Evolutionary conservation across 2,113 vertebrate genomes (phyloP), one percentile per base, ranked within the genome.

Genomic region (Ammodytes marinus): DNA sequence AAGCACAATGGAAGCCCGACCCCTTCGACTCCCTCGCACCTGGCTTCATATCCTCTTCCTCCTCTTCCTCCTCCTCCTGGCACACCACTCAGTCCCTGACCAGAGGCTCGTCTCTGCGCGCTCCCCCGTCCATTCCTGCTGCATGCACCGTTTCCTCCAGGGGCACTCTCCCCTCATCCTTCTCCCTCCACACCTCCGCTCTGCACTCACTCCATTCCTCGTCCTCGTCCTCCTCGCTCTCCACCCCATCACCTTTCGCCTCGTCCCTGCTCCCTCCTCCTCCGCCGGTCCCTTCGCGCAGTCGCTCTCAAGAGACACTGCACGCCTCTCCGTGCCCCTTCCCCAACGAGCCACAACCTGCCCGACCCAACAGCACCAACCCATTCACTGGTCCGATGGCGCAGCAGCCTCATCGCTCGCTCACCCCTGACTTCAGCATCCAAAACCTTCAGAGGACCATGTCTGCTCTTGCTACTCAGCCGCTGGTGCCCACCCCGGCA

Each of bases 21-120:
- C 96, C 96, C 87, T 96, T 97, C 69, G 92, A 96, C 90, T 93
- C 94, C 37, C 90, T 98, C 77, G 87, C 96, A 55, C 91, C 96
- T 70, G 93, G 95, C 91, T 93, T 96, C 87, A 93, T 96, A 88
- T 71, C 89, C 66, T 74, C 90, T 60, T 84, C 90, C n/a, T n/a
- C n/a, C n/a, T n/a, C n/a, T 0, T 87, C 91, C 66, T 86, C 90
- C 0, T 80, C 89, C 69, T 93, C 91, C 79, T 93, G 91, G 92
- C 73, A 95, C 73, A 94, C 94, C 92, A 94, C 89, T 46, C 95
- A 92, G 70, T 95, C 95, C 91, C 93, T 97, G 91, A 95, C 89
- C 82, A 0, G 94, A 83, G 92, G 88, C 70, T 86, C 87, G 61
- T 93, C 89, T 3, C 88, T 93, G 52, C 79, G 53, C 17, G 1